Evolutionary conservation across 1,140 invertebrate genomes (phyloP).

Genomic region (Neomicropteryx cornuta): DNA sequence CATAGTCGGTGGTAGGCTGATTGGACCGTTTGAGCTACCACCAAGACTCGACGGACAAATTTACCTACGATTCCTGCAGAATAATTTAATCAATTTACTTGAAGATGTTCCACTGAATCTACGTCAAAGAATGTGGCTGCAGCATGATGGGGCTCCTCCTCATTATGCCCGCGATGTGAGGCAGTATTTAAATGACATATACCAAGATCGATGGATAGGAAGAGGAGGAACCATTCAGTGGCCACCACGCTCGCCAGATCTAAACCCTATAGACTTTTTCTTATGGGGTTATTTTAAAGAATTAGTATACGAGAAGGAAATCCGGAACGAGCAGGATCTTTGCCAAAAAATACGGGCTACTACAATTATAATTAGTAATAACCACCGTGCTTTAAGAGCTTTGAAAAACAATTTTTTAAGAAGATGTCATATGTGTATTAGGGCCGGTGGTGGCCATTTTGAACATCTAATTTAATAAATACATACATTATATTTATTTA

Average conservation of each 20-base stretch:
- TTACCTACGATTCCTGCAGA: slow-evolving; percentile 19
- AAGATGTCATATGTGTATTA: too few relatives aligned
- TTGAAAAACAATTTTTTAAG: too few relatives aligned
- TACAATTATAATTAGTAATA: too few relatives aligned
- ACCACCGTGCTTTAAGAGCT: too few relatives aligned
- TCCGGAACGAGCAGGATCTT: slow-evolving; percentile 10
- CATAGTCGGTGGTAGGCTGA: slow-evolving; percentile 18
- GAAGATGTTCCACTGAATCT: slow-evolving; percentile 14
- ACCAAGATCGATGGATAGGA: slow-evolving; percentile 25
- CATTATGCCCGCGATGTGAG: slow-evolving; percentile 17
- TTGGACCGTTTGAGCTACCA: slow-evolving; percentile 21
- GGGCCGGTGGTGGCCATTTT: too few relatives aligned
- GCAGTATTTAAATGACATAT: slow-evolving; percentile 18
- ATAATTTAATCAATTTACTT: slow-evolving; percentile 19
- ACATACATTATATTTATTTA: too few relatives aligned
- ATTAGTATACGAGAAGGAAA: slow-evolving; percentile 16
- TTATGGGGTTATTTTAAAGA: slow-evolving; percentile 25
- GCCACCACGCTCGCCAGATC: slow-evolving; percentile 29
- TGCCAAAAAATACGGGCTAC: too few relatives aligned
- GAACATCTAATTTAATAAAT: too few relatives aligned
- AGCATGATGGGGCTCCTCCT: slow-evolving; percentile 19
- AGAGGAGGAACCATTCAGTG: slow-evolving; percentile 22
- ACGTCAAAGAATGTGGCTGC: slow-evolving; percentile 17
- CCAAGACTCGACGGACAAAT: slow-evolving; percentile 13
- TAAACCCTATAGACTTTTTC: slow-evolving; percentile 30